A percentile compares a stretch with the other conserved stretches of the same genome.
These are phyloP conservation scores for Urophycis tenuis DNA, from an alignment of 2,797 vertebrate species.

Conservation along the genomic window DNA sequence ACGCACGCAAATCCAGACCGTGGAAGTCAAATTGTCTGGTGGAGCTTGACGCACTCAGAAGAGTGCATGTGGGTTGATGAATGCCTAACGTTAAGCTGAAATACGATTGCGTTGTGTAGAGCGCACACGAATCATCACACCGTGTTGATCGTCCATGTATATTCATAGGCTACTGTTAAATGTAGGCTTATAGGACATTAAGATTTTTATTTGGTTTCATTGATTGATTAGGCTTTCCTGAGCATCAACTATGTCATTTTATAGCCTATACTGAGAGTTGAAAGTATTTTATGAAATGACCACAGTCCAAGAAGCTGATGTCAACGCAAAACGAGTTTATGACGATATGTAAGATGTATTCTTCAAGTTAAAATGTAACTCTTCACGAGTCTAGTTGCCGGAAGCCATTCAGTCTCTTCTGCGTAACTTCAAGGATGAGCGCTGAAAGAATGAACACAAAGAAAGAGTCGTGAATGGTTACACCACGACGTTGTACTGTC, in stretches of 20 bases:
- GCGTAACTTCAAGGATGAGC: conserved; percentile 72
- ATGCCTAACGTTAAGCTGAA: no score
- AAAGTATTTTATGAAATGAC: not conserved
- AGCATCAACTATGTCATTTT: not conserved
- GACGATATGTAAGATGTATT: not conserved
- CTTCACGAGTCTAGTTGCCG: conserved; percentile 14
- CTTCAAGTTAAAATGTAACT: not conserved
- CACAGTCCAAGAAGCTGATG: not conserved
- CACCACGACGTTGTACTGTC: conserved; percentile 18
- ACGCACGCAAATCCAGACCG: not conserved
- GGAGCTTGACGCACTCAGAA: not conserved
- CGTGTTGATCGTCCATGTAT: not conserved
- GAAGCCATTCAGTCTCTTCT: conserved; percentile 56
- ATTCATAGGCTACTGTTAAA: not conserved
- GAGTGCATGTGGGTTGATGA: not conserved
- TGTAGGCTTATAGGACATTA: not conserved
- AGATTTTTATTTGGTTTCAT: not conserved
- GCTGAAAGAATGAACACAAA: conserved; percentile 62
- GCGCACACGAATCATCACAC: no score
- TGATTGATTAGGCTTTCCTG: not conserved
- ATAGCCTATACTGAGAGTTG: not conserved
- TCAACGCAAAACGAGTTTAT: not conserved
- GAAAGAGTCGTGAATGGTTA: not conserved
- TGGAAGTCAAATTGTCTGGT: not conserved
- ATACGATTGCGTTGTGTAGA: no score